These are phyloP conservation scores for Urosaurus nigricauda DNA, from an alignment of 2,797 vertebrate species.

Conservation along the genomic window DNA sequence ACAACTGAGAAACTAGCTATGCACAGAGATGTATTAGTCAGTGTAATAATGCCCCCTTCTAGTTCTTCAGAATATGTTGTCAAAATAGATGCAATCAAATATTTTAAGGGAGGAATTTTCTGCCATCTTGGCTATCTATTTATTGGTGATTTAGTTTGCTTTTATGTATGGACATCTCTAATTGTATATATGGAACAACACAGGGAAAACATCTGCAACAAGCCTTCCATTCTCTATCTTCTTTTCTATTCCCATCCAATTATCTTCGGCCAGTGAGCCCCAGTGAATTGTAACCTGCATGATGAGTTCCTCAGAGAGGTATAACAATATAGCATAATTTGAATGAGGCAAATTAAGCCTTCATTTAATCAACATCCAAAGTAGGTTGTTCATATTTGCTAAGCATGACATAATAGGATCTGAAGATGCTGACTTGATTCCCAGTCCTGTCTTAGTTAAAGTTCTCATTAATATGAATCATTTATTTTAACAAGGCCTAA, in stretches of 20 bases:
- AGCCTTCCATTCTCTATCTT: not conserved
- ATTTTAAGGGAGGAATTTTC: not conserved
- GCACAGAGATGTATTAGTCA: not conserved
- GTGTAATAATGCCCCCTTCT: not conserved
- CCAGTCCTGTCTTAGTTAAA: conserved; percentile 22
- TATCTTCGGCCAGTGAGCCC: not conserved
- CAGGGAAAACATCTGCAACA: not conserved
- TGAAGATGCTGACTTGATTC: conserved; percentile 16
- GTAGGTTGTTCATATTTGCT: conserved; percentile 24
- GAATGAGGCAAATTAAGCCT: conserved; percentile 34
- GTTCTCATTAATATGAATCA: conserved; percentile 18
- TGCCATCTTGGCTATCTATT: not conserved
- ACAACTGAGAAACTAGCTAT: not conserved
- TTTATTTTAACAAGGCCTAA: conserved; percentile 24
- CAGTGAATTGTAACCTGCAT: conserved; percentile 29
- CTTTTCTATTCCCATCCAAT: conserved; percentile 13
- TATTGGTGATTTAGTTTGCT: not conserved
- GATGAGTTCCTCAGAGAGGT: conserved; percentile 15
- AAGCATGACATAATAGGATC: conserved; percentile 17
- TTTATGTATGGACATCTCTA: not conserved
- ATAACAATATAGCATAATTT: conserved; percentile 33
- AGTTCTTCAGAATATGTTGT: not conserved
- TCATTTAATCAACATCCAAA: conserved; percentile 38
- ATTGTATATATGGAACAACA: not conserved
- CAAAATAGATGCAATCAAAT: not conserved